A percentile compares a stretch with the other conserved stretches of the same genome.
phyloP scores from a whole-genome alignment of 2,113 vertebrate species.

The Melanerpes aurifrons region DNA sequence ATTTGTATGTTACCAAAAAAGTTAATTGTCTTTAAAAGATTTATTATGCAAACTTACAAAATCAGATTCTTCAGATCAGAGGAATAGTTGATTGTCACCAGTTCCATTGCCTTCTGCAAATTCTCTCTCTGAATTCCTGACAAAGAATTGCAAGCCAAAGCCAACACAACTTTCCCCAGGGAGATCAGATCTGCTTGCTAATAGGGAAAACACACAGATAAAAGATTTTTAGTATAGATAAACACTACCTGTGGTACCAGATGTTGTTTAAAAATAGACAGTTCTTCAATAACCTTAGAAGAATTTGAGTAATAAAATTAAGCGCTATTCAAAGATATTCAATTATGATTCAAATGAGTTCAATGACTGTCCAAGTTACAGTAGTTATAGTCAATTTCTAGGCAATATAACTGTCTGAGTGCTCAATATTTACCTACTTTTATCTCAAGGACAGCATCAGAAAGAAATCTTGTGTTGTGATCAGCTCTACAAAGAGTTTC shows the following conservation, averaged over 20 bases:
- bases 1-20: neutral
- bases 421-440: neutral
- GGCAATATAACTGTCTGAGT: neutral
- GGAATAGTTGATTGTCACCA: slow-evolving; percentile 99
- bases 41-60: slow-evolving; percentile 84
- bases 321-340: neutral
- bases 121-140: slow-evolving; percentile 99
- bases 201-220: slow-evolving; percentile 57
- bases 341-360: neutral
- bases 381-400: neutral
- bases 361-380: neutral
- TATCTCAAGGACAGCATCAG: neutral
- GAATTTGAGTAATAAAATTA: neutral
- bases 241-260: neutral
- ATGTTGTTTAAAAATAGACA: neutral
- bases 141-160: slow-evolving; percentile 97
- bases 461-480: neutral
- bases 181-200: slow-evolving; percentile 99
- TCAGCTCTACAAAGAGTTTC: neutral
- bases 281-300: neutral
- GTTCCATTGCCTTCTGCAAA: slow-evolving; percentile 98
- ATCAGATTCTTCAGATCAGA: slow-evolving; percentile 99
- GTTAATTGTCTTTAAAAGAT: neutral
- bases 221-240: neutral
- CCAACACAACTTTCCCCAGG: slow-evolving; percentile 98